A percentile compares a stretch with the other conserved stretches of the same genome.
Evolutionary conservation across 2,113 vertebrate species (phyloP).

Genomic region (Sarotherodon lohbergeri): DNA sequence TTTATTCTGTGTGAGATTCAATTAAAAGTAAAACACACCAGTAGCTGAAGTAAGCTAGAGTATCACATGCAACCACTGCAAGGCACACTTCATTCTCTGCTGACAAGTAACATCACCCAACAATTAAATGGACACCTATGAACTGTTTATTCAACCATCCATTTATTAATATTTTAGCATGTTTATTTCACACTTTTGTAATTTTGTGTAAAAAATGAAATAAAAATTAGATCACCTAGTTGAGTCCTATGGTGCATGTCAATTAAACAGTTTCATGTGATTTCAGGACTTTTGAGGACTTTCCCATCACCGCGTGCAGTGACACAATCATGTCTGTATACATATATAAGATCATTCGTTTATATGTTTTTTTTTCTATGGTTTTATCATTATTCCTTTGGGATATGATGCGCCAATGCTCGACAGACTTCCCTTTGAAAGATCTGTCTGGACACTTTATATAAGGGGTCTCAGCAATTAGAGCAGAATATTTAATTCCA

Average conservation of each 20-base stretch:
- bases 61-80: neutral
- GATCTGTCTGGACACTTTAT: neutral
- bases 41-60: neutral
- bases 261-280: neutral
- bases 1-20: slow-evolving; percentile 35
- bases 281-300: neutral
- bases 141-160: neutral
- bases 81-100: neutral
- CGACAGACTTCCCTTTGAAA: neutral
- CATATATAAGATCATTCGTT: neutral
- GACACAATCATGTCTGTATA: neutral
- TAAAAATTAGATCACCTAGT: neutral
- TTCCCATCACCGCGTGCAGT: neutral
- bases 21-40: slow-evolving; percentile 7
- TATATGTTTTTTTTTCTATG: too few relatives aligned
- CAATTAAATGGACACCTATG: neutral
- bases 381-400: neutral
- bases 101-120: neutral
- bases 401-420: neutral
- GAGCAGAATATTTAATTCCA: slow-evolving; percentile 32
- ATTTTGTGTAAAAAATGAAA: neutral
- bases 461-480: slow-evolving; percentile 18
- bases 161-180: fast-evolving
- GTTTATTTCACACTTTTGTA: neutral
- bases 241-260: neutral